Base-by-base conservation (phyloP, 2,888 invertebrate species). In the Philonicus albiceps region DNA sequence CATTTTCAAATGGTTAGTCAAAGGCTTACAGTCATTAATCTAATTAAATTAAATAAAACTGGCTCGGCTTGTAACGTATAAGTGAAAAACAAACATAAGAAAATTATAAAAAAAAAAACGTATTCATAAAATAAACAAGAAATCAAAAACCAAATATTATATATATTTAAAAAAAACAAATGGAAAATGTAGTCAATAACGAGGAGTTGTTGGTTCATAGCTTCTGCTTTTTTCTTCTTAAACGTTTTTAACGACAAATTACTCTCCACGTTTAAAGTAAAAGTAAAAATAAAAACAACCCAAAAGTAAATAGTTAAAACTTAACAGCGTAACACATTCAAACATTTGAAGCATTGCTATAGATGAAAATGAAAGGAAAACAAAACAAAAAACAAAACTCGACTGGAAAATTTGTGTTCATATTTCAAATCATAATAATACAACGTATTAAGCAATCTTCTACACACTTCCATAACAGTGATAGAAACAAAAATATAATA, bases 341-440 rank as follows among this genome's bases (percentile, higher is more conserved):
- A 73, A 31, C 74, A 74, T 31, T 19, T 74, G 37, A 74, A 74
- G 19, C 37, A 74, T 74, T 31, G 8, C 31, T 74, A 34, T 6
- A 80, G 27, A 31, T 3, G 40, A 43, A 13, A n/a, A n/a, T n/a
- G n/a, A n/a, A n/a, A n/a, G n/a, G 40, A 16, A 43, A 16, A 43
- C 11, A 43, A n/a, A 43, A 43, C 40, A 53, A 49, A 31, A n/a
- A n/a, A n/a, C n/a, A n/a, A n/a, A 49, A 53, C 4, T 81, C 81
- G 81, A 55, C 81, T 81, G 81, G 81, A 81, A 81, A 76, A 64
- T 19, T 81, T 81, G 81, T 81, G 81, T 81, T 81, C 81, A 81
- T 81, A 80, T 53, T 27, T 53, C 53, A 80, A 30, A 43, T 53
- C 37, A 74, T 74, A 31, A 74, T 74, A 31, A 34, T 34, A 31